These are phyloP conservation scores for Schizaphis graminum DNA, from an alignment of 2,888 invertebrate genomes.

Conservation along the genomic window DNA sequence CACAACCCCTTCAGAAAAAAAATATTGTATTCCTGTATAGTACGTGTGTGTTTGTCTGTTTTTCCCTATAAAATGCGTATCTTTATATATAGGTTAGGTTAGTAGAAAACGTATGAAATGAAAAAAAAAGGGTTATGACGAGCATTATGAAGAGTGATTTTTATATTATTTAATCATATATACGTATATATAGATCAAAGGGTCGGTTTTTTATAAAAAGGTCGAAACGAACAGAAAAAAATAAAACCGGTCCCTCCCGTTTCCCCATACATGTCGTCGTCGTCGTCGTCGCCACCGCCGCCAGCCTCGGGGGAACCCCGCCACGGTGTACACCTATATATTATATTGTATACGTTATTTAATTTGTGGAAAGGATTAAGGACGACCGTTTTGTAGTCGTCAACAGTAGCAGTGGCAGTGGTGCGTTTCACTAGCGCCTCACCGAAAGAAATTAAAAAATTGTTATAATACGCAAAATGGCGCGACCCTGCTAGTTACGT, in stretches of 20 bases:
- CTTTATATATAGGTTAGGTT: constrained; percentile 26
- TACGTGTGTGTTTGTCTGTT: constrained; percentile 3
- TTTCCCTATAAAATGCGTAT: constrained; percentile 44
- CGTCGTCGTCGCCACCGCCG: not conserved
- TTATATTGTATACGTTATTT: constrained; percentile 1
- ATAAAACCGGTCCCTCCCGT: constrained; percentile 60
- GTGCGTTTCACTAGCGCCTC: constrained; percentile 1
- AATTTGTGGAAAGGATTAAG: constrained; percentile 63
- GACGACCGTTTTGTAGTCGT: constrained; percentile 62
- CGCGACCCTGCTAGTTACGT: constrained; percentile 51
- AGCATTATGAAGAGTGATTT: constrained; percentile 63
- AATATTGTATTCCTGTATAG: constrained; percentile 48
- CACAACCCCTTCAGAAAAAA: constrained; percentile 56
- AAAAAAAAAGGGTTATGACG: constrained; percentile 63
- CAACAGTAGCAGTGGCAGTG: not conserved
- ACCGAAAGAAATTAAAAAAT: constrained; percentile 56
- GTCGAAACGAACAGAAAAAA: constrained; percentile 59
- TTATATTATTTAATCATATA: constrained; percentile 59
- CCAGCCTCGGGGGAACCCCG: constrained; percentile 11
- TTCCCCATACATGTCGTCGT: not conserved
- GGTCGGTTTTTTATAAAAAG: constrained; percentile 64
- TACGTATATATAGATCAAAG: not conserved
- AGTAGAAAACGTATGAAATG: constrained; percentile 43
- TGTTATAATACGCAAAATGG: constrained; percentile 63
- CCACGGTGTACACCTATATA: not conserved